Evolutionary conservation across 2,888 invertebrate species (phyloP), one percentile per base, ranked within the genome.

Genomic region (Drosophila limbata): DNA sequence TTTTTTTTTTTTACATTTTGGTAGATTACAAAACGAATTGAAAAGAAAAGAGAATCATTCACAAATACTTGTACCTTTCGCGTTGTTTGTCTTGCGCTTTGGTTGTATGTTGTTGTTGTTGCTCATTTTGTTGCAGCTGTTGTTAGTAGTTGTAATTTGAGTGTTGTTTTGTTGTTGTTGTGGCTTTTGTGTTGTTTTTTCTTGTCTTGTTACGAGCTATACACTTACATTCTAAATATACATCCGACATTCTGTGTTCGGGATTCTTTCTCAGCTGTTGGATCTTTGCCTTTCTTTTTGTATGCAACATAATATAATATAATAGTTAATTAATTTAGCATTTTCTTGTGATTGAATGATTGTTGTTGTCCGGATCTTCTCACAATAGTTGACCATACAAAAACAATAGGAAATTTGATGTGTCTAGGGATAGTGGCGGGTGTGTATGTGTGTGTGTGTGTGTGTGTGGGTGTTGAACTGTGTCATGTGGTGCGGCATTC

Each of bases 41-140:
- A 35, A 40, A 61, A 57, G 37, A 28, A 21, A 35, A 50, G 42
- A 56, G 63, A 68, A 73, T 63, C 47, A 66, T 72, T 66, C 62
- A 77, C 48, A 68, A 67, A 77, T 77, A 77, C 50, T 77, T 61
- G 73, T 77, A 77, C 75, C 68, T 77, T 77, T 42, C 57, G 31
- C 37, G 25, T 0, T 25, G 25, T 25, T 33, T 47, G 47, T 35
- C 35, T 64, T 9, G 51, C 28, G 60, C 19, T 62, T 62, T 67
- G 33, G 28, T 52, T 57, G 17, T 28, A 13, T 44, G 28, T 50
- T 45, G 57, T 40, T 69, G 9, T 40, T 52, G 48, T 33, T 53
- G 31, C 21, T 21, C 25, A 25, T 25, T 5, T 69, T 39, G 33
- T 31, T 37, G 11, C 28, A 45, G 4, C 15, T 17, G 62, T 44